Evolutionary conservation across 1,140 invertebrate genomes (phyloP), one percentile per base, ranked within the genome.

Genomic region (Latrodectus geometricus): DNA sequence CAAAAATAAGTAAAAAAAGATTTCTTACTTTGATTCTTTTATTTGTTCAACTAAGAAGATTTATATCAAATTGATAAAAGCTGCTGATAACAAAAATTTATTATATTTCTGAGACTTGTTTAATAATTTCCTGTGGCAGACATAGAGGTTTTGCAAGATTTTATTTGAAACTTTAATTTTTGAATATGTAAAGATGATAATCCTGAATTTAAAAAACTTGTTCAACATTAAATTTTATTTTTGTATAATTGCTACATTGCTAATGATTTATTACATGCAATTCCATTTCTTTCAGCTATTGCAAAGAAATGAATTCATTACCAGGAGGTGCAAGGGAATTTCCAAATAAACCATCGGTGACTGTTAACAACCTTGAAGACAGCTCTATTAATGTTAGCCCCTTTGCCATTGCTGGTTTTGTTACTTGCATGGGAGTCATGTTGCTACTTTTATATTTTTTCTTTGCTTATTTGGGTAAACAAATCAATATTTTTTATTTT

Each of bases 401-500:
- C 20, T 88, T 89, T 77, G 54, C 89, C 8, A 89, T 92, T 48
- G 52, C 91, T 9, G 81, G 91, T 5, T 90, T 92, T 86, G 92
- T 93, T 21, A 70, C 91, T 14, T 90, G 89, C 84, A 92, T 93
- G 89, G 91, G 91, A 74, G 87, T 76, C 23, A 92, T 92, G 89
- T 87, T 93, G 9, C 80, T 93, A 8, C 88, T 91, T 2, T 89
- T 93, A 4, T 93, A 93, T 88, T 93, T 93, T 89, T 92, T 93
- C 89, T 93, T 91, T 88, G 89, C 91, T 68, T 93, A 93, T 88
- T 88, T 93, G 35, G 92, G 92, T 93, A 89, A 90, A 90, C 73
- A 50, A 69, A 56, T 20, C 9, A n/a, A 69, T n/a, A 23, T 20
- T 69, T 69, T 69, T 9, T 48, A 48, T 73, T 35, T 35, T 49